phyloP scores from a whole-genome alignment of 2,888 invertebrate genomes.

The Athalia rosae region DNA sequence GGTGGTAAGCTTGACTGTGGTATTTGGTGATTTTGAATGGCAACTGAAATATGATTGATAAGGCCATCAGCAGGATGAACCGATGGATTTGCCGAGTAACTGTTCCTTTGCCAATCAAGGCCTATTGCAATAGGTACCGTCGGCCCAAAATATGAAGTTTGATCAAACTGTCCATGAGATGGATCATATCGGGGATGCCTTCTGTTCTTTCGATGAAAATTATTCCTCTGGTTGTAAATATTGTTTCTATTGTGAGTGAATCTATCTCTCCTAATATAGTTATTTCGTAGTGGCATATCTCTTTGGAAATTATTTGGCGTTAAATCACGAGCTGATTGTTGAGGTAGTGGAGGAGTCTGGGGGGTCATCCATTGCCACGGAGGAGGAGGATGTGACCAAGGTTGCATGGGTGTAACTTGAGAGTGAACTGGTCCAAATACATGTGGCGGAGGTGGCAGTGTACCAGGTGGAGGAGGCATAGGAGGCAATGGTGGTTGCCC shows the following conservation, averaged over 20 bases:
- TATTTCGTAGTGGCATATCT: constrained; percentile 63
- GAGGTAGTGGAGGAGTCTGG: constrained; percentile 62
- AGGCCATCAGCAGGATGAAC: constrained; percentile 56
- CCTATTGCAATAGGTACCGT: constrained; percentile 59
- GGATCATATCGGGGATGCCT: constrained; percentile 63
- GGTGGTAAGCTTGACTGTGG: constrained; percentile 52
- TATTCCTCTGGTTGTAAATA: constrained; percentile 64
- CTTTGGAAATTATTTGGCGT: constrained; percentile 63
- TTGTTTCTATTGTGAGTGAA: constrained; percentile 66
- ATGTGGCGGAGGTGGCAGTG: constrained; percentile 64
- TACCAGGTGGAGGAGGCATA: constrained; percentile 69
- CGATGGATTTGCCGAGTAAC: constrained; percentile 55
- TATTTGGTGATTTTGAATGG: constrained; percentile 62
- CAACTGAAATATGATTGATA: constrained; percentile 63
- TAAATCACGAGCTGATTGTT: constrained; percentile 61
- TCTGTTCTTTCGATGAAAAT: constrained; percentile 69
- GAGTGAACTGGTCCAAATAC: constrained; percentile 65
- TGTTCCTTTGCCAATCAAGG: constrained; percentile 68
- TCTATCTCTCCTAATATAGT: constrained; percentile 66
- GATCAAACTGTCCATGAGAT: constrained; percentile 63
- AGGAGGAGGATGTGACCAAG: constrained; percentile 63
- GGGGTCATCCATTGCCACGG: constrained; percentile 71
- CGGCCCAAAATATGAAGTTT: constrained; percentile 64
- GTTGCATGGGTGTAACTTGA: constrained; percentile 66
- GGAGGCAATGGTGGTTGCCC: constrained; percentile 71